Evolutionary conservation across 2,888 invertebrate genomes (phyloP), one percentile per base, ranked within the genome.

Genomic region (Stenichneumon culpator): DNA sequence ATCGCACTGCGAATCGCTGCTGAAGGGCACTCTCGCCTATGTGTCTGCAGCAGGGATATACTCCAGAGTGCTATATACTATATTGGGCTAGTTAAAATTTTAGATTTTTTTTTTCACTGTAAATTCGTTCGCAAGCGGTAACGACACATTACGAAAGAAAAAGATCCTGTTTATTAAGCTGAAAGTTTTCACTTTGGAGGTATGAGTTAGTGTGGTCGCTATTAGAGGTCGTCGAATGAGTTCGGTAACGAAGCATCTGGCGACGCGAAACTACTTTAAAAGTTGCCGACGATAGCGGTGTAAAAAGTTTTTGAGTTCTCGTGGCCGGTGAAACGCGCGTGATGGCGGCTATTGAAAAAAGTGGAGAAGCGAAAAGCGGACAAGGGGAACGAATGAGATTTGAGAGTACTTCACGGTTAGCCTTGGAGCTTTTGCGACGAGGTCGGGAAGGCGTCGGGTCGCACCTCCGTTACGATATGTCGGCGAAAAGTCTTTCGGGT

Each of bases 251-350:
- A 60, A 60, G 60, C 60, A 60, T 60, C 60, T 28, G 60, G 60
- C 28, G 60, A 25, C 28, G 60, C 60, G 60, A 60, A 60, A 60
- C 60, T 60, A 60, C 60, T 60, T 14, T 25, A 60, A 60, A 28
- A 60, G 32, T 60, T 28, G 32, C 28, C 16, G 32, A 32, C 60
- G 60, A 60, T 32, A 32, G 60, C 16, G 6, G 60, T 25, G 28
- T 16, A 74, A 74, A 63, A 63, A 44, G 44, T 44, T 74, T 63
- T 63, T 4, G 47, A 47, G 47, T 32, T 63, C 47, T 63, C 39
- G 14, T 22, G 57, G 44, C 16, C 44, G 25, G 28, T 19, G 2
- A 4, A 11, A 52, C 22, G 60, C n/a, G 39, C 36, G 36, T 14
- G 36, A 39, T 70, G 60, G 22, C 9, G 52, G 25, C 16, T 6